phyloP scores from a whole-genome alignment of 2,113 vertebrate genomes.

The Laticauda laticaudata region DNA sequence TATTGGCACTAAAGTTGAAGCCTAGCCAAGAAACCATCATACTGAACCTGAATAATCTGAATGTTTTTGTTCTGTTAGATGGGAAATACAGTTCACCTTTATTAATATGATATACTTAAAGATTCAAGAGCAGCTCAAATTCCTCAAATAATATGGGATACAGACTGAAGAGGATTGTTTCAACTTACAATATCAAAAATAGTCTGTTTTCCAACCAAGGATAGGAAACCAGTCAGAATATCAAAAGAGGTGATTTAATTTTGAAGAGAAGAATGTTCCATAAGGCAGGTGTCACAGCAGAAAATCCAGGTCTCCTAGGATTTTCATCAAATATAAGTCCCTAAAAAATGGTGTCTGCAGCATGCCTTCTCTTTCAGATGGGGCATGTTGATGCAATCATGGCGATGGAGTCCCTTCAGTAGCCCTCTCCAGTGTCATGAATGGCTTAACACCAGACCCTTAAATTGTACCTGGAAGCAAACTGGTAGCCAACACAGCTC shows the following conservation, averaged over 20 bases:
- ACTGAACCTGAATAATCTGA: constrained; percentile 35
- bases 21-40: constrained; percentile 24
- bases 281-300: neutral
- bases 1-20: constrained; percentile 44
- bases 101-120: neutral
- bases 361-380: neutral
- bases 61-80: neutral
- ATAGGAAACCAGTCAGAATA: neutral
- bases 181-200: neutral
- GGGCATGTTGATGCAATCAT: neutral
- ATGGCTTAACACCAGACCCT: neutral
- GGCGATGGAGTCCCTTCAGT: neutral
- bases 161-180: neutral
- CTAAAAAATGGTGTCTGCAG: neutral
- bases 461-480: neutral
- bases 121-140: neutral
- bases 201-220: neutral
- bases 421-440: neutral
- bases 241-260: neutral
- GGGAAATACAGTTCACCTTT: fast-evolving
- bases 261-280: neutral
- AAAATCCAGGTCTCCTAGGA: neutral
- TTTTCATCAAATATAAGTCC: neutral
- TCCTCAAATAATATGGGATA: neutral
- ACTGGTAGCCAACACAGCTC: neutral